phyloP scores from a whole-genome alignment of 2,888 invertebrate genomes.

The Idaea straminata region DNA sequence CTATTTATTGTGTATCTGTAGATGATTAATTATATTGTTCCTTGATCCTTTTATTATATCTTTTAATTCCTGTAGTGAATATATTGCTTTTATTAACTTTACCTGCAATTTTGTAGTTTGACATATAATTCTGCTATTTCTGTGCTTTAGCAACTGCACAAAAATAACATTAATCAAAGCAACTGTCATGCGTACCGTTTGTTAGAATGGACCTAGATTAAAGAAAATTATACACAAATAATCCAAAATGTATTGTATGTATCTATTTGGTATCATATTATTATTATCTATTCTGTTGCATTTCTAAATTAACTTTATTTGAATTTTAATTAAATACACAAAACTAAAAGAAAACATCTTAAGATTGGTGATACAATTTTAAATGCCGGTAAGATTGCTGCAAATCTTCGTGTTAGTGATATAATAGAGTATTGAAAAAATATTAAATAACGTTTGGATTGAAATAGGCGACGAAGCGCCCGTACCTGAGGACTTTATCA shows the following conservation, averaged over 20 bases:
- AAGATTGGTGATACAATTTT: constrained; percentile 49
- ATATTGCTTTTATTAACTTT: constrained; percentile 51
- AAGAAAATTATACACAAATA: constrained; percentile 47
- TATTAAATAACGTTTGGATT: constrained; percentile 58
- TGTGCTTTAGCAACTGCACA: constrained; percentile 71
- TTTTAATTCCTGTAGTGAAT: constrained; percentile 41
- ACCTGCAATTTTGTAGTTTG: constrained; percentile 53
- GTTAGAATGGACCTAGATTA: constrained; percentile 51
- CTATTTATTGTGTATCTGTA: constrained; percentile 21
- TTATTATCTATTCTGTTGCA: constrained; percentile 59
- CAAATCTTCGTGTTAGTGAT: constrained; percentile 52
- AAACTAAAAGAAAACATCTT: constrained; percentile 76
- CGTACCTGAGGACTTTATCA: constrained; percentile 95
- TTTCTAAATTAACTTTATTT: constrained; percentile 66
- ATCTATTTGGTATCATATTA: constrained; percentile 48
- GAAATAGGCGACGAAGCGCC: constrained; percentile 95
- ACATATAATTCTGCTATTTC: constrained; percentile 48
- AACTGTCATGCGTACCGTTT: constrained; percentile 78
- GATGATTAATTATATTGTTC: constrained; percentile 19
- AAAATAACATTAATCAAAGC: constrained; percentile 63
- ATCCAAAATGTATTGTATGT: constrained; percentile 50
- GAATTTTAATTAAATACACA: constrained; percentile 51
- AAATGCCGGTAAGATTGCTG: constrained; percentile 42
- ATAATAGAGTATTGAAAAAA: constrained; percentile 30
- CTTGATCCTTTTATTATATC: constrained; percentile 27